phyloP scores from a whole-genome alignment of 92 coral and sea anemone species.

The Porites evermanni region DNA sequence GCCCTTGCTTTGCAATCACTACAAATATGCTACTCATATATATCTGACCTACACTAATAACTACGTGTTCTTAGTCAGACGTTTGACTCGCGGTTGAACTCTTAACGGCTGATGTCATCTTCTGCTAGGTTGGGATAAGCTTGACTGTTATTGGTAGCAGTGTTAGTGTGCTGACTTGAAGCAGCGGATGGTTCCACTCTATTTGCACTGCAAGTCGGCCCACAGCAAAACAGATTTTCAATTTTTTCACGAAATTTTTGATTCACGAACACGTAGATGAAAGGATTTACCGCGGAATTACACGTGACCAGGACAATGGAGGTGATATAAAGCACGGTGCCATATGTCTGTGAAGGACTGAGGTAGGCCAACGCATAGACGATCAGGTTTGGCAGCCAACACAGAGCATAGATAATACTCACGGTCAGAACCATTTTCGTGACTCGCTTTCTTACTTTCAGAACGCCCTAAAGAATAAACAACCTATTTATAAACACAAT shows the following conservation, averaged over 20 bases:
- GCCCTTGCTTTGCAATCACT: no score
- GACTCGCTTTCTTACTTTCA: constrained; percentile 70
- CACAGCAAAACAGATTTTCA: constrained; percentile 33
- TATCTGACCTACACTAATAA: neutral
- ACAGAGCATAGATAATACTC: constrained; percentile 66
- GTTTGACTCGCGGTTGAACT: neutral
- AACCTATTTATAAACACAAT: neutral
- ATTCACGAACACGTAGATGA: constrained; percentile 66
- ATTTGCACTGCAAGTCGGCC: constrained; percentile 6
- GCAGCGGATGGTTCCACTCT: neutral
- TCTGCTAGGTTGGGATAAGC: constrained; percentile 1
- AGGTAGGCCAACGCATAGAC: constrained; percentile 62
- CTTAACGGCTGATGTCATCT: neutral
- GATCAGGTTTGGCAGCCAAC: constrained; percentile 72
- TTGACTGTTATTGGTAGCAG: neutral
- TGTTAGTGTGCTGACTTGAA: neutral
- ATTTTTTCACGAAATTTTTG: constrained; percentile 56
- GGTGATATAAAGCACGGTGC: constrained; percentile 61
- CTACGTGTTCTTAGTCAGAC: neutral
- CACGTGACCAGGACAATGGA: constrained; percentile 71
- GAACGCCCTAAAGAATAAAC: constrained; percentile 23
- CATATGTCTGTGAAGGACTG: constrained; percentile 60
- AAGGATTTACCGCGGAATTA: constrained; percentile 75
- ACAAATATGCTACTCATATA: no score
- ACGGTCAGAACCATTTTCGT: constrained; percentile 75